Conservation (phyloP, 2,888 invertebrate species). For the Drosophila ustulata region DNA sequence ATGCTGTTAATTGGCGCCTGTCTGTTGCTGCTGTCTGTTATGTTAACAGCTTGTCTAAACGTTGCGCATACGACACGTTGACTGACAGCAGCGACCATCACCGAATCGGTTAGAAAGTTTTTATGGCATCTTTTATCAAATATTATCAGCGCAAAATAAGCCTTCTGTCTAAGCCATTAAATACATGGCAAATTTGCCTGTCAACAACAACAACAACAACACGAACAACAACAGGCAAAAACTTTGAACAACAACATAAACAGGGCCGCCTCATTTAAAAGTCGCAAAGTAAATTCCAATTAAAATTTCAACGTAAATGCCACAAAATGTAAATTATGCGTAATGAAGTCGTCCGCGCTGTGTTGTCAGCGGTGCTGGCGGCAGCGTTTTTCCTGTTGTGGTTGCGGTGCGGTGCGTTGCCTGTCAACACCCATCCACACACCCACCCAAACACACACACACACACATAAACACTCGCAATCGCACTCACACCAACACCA, state of each 20-base stretch:
- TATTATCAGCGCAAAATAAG: constrained; percentile 49
- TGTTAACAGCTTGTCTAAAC: too few species aligned
- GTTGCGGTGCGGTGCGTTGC: constrained; percentile 32
- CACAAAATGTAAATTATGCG: constrained; percentile 80
- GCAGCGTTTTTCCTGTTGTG: constrained; percentile 51
- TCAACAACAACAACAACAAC: constrained; percentile 44
- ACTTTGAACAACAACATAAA: constrained; percentile 58
- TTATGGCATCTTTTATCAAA: constrained; percentile 41
- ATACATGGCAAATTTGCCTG: constrained; percentile 71
- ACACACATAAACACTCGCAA: too few species aligned
- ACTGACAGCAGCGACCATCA: constrained; percentile 1
- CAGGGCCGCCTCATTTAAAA: constrained; percentile 25
- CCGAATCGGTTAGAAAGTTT: constrained; percentile 20
- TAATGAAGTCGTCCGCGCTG: constrained; percentile 69
- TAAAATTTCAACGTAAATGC: constrained; percentile 78
- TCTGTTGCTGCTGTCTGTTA: constrained; percentile 15
- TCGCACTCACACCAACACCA: constrained; percentile 8
- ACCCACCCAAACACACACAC: constrained; percentile 21
- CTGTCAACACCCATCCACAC: constrained; percentile 44
- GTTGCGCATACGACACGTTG: constrained; percentile 38
- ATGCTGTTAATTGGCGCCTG: constrained; percentile 26
- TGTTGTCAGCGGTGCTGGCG: constrained; percentile 32
- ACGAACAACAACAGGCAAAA: constrained; percentile 31
- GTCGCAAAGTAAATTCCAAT: constrained; percentile 78
- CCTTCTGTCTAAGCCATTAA: constrained; percentile 73